Evolutionary conservation across 2,113 vertebrate genomes (phyloP), one percentile per base, ranked within the genome.

Genomic region (Hippopotamus amphibius): DNA sequence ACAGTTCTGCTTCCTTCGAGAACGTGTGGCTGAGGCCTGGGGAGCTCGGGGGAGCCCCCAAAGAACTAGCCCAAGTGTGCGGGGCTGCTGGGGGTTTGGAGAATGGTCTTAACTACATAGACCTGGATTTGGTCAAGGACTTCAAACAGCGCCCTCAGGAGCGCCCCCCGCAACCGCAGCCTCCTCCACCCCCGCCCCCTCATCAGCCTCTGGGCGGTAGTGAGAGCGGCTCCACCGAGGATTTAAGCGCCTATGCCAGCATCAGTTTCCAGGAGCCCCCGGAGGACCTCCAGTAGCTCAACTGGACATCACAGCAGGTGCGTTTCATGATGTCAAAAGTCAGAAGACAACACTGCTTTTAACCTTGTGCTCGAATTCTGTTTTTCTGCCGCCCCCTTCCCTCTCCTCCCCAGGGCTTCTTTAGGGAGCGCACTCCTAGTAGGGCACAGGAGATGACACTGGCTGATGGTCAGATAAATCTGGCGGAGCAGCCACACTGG

Each of bases 31-130:
- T 99, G 71, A 99, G 98, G 90, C 99, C 98, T 6, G 98, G 97
- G 77, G 99, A 99, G 65, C 41, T 87, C 3, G 95, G 97, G 66
- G 96, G 90, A 92, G 88, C 83, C 66, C 93, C 96, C 41, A 98
- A 98, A 91, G 96, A 97, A 48, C 61, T 43, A 0, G 90, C 85
- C 90, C 96, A 85, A 80, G 95, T 15, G 21, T 94, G 96, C 2
- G 96, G 95, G 37, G 57, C 95, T 7, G n/a, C 98, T 8, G 82
- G 79, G 53, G 93, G 94, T 5, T 15, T 97, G 93, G 99, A 99
- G 98, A 99, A 99, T 41, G 99, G 98, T 46, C 99, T 99, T 85
- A 99, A 99, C 98, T 99, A 99, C 97, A 99, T 99, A 50, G 99
- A 99, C 97, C 97, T 99, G 98, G 99, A 99, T 98, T 98, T 99